Evolutionary conservation across 2,113 vertebrate species (phyloP), one percentile per base, ranked within the genome.

Genomic region (Noctilio leporinus): DNA sequence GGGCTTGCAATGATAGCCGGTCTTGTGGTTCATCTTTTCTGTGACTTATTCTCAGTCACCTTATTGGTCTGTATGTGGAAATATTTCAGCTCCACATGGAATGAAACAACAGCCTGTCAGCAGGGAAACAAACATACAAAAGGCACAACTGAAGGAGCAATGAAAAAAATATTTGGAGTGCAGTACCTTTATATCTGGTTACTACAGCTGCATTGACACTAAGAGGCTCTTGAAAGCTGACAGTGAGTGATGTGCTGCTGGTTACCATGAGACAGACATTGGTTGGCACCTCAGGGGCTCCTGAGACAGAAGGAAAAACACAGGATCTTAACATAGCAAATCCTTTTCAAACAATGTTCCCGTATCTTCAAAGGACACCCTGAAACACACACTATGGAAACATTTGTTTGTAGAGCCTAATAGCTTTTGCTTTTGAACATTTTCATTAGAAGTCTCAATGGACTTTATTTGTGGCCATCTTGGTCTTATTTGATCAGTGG

Each of bases 181-280:
- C 93, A 95, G 77, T 98, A 99, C 99, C 99, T 99, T 98, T 99
- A 98, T 99, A 99, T 97, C 98, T 99, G 97, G 99, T 99, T 94
- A 99, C 99, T 92, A 99, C 99, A 47, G 99, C 99, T 77, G 99
- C 99, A 95, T 99, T 99, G 96, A 99, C 98, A 94, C 99, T 98
- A 86, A 98, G 98, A n/a, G 99, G 99, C 97, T 99, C 99, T 94
- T 99, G 99, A 97, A 99, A 99, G 98, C 98, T 99, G 98, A 99
- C 98, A 43, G 98, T 99, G 98, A 99, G 99, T 47, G 99, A 98
- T 85, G 98, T 98, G 97, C 98, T 99, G 97, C 99, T 99, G 93
- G 99, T 99, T 96, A 99, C 99, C 97, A 98, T 98, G 97, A 99
- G 99, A 95, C 98, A 99, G 82, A 99, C 99, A n/a, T 98, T 98